phyloP scores from a whole-genome alignment of 1,140 invertebrate genomes.

The Hylaeus volcanicus region DNA sequence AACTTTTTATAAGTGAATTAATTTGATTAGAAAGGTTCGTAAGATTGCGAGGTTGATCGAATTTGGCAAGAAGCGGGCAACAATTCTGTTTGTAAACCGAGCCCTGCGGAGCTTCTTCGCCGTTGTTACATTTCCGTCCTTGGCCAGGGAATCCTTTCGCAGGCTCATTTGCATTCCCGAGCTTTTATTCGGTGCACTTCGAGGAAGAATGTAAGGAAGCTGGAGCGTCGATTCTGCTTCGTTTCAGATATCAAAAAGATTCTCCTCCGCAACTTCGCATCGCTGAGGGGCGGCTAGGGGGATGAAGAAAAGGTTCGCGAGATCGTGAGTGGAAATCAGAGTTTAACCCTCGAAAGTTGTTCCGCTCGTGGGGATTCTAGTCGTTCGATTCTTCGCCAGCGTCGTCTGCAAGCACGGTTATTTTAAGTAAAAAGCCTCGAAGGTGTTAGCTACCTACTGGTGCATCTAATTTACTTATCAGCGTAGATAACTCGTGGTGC shows the following conservation, averaged over 20 bases:
- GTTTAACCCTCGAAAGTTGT: background rate
- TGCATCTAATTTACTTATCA: too few species aligned
- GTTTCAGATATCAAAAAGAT: background rate
- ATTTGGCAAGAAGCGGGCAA: background rate
- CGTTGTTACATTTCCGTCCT: background rate
- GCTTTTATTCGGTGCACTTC: background rate
- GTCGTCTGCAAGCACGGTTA: too few species aligned
- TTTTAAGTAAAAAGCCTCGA: too few species aligned
- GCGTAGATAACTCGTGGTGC: too few species aligned
- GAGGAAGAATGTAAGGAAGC: background rate
- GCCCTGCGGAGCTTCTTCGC: background rate
- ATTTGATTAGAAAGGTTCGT: too few species aligned
- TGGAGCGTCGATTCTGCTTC: background rate
- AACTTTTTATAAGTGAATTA: too few species aligned
- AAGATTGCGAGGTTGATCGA: too few species aligned
- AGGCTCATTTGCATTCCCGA: constrained; percentile 12
- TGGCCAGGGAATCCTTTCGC: background rate
- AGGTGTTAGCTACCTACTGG: too few species aligned
- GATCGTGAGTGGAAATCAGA: constrained; percentile 15
- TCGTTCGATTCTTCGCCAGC: background rate
- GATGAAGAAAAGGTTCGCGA: background rate
- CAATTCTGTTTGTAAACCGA: background rate
- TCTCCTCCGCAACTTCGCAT: background rate
- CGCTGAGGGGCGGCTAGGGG: background rate
- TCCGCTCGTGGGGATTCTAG: background rate